phyloP scores from a whole-genome alignment of 2,888 invertebrate species.

The Phragmatobia fuliginosa region DNA sequence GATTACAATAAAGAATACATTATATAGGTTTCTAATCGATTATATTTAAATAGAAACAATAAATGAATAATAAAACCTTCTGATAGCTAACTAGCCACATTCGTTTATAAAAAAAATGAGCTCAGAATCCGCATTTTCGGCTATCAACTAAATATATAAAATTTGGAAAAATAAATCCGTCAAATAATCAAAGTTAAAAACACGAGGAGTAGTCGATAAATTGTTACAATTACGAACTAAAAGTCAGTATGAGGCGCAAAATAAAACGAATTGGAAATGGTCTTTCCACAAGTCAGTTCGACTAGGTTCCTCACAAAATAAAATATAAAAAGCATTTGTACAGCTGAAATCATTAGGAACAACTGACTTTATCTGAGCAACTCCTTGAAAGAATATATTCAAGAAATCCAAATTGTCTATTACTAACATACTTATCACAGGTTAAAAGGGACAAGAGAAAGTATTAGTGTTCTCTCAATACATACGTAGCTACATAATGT shows the following conservation, averaged over 20 bases:
- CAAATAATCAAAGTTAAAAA: constrained; percentile 33
- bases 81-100: constrained; percentile 57
- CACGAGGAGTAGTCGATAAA: constrained; percentile 65
- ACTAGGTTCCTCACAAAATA: constrained; percentile 76
- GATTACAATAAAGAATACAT: constrained; percentile 66
- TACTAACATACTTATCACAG: constrained; percentile 87
- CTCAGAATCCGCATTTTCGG: constrained; percentile 56
- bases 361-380: constrained; percentile 80
- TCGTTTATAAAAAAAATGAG: constrained; percentile 55
- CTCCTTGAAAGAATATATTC: constrained; percentile 73
- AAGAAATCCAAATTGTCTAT: constrained; percentile 78
- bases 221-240: constrained; percentile 55
- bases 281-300: constrained; percentile 58
- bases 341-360: constrained; percentile 82
- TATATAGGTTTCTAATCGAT: constrained; percentile 56
- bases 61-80: constrained; percentile 85
- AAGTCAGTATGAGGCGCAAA: constrained; percentile 72
- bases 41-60: constrained; percentile 78
- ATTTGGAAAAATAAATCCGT: constrained; percentile 41
- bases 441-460: constrained; percentile 86
- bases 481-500: constrained; percentile 68
- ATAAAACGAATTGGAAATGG: constrained; percentile 64
- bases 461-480: constrained; percentile 84
- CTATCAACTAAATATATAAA: constrained; percentile 40
- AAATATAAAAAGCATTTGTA: constrained; percentile 68